phyloP scores from a whole-genome alignment of 2,888 invertebrate genomes.

The Archips xylosteana region DNA sequence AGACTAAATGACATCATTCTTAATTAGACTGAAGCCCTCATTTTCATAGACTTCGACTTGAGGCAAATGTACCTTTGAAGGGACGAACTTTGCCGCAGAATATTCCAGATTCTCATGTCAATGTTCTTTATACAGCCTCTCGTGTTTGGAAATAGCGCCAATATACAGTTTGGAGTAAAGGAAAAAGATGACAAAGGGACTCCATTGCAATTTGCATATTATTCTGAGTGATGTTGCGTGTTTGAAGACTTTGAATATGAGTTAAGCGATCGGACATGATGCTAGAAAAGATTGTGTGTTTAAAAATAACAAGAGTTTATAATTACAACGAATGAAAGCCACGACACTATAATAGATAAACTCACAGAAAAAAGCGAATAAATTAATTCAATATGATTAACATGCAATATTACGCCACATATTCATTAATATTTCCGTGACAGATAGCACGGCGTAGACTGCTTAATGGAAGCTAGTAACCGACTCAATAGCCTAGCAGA shows the following conservation, averaged over 20 bases:
- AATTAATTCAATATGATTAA: no score
- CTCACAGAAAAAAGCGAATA: no score
- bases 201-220: neutral
- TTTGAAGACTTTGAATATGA: neutral
- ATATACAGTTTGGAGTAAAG: neutral
- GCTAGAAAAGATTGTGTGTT: neutral
- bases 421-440: no score
- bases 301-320: neutral
- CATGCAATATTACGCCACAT: no score
- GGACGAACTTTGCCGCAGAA: neutral
- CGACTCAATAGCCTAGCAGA: no score
- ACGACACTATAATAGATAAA: no score
- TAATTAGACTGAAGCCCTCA: neutral
- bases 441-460: no score
- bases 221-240: neutral
- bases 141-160: neutral
- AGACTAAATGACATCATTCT: neutral
- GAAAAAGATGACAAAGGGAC: conserved; percentile 3
- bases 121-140: neutral
- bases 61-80: neutral
- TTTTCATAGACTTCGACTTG: conserved; percentile 1
- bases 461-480: no score
- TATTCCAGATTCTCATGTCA: neutral
- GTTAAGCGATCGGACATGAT: neutral
- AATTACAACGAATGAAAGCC: no score